Conservation (phyloP, 64 coral and sea anemone species). For the Pocillopora damicornis region DNA sequence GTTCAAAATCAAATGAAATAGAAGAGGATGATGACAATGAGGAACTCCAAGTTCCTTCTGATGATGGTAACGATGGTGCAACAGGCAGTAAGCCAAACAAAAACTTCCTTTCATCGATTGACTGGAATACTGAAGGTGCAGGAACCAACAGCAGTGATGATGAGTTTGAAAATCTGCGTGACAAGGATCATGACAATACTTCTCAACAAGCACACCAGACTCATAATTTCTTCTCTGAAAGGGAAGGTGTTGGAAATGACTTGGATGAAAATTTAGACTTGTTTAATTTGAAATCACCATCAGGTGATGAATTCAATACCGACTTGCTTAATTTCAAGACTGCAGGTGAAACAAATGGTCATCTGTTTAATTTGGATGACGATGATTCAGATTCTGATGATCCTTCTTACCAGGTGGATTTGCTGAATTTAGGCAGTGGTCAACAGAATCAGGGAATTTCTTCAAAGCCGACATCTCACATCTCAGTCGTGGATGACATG, state of each 20-base stretch:
- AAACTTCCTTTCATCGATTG: slow-evolving; percentile 46
- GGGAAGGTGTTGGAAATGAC: background rate
- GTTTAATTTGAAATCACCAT: slow-evolving; percentile 65
- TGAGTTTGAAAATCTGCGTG: slow-evolving; percentile 55
- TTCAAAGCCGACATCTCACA: background rate
- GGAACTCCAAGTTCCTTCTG: background rate
- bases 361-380: slow-evolving; percentile 22
- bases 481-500: slow-evolving; percentile 15
- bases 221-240: slow-evolving; percentile 57
- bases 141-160: slow-evolving; percentile 48
- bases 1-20: slow-evolving; percentile 37
- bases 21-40: slow-evolving; percentile 32
- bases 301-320: slow-evolving; percentile 12
- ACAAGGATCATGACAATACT: background rate
- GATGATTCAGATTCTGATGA: slow-evolving; percentile 17
- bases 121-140: slow-evolving; percentile 36
- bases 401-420: background rate
- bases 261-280: slow-evolving; percentile 46
- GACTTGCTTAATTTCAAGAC: slow-evolving; percentile 3
- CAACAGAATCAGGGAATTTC: background rate
- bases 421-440: slow-evolving; percentile 43
- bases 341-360: background rate
- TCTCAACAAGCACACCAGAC: background rate
- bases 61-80: background rate
- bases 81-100: slow-evolving; percentile 6